Evolutionary conservation across 2,113 vertebrate genomes (phyloP), one percentile per base, ranked within the genome.

Genomic region (Melanerpes aurifrons): DNA sequence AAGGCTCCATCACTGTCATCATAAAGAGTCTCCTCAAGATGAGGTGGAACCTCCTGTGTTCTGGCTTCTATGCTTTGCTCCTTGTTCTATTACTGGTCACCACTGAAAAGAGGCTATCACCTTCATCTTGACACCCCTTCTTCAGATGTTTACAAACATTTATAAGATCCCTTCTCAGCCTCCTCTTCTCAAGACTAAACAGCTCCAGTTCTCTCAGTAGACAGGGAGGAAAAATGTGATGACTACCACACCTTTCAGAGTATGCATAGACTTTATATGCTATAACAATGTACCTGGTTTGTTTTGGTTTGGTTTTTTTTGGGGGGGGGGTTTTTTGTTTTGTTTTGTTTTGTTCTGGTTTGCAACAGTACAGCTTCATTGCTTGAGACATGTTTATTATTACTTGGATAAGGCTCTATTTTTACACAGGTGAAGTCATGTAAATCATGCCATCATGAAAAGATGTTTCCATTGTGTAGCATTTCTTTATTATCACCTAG

Each of bases 311-410:
- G 35, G 35, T 37, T 37, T 37, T 37, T 37, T 8, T 37, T n/a
- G n/a, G n/a, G n/a, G n/a, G n/a, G n/a, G n/a, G n/a, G n/a, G 40
- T 57, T 2, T 4, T 76, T 80, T 28, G 12, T 29, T 62, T 74
- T 29, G 26, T 43, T 72, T 59, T 58, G 3, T 4, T 81, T 81
- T 1, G 5, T 56, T 83, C 69, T 28, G 13, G 26, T 63, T 71
- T 31, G 24, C 76, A 50, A 15, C 6, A 31, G 12, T 54, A n/a
- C 3, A 66, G 4, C 2, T 1, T 0, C 6, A 2, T 47, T 71
- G 15, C 29, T 75, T 75, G 48, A 19, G 20, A 76, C 3, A 3
- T 15, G 5, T 25, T 15, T 62, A 20, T 7, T 54, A 50, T 32
- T 61, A 5, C 25, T 37, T 66, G 10, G 21, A 57, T 29, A 22